Evolutionary conservation across 2,113 vertebrate genomes (phyloP).

Genomic region (Sylvicapra grimmia): DNA sequence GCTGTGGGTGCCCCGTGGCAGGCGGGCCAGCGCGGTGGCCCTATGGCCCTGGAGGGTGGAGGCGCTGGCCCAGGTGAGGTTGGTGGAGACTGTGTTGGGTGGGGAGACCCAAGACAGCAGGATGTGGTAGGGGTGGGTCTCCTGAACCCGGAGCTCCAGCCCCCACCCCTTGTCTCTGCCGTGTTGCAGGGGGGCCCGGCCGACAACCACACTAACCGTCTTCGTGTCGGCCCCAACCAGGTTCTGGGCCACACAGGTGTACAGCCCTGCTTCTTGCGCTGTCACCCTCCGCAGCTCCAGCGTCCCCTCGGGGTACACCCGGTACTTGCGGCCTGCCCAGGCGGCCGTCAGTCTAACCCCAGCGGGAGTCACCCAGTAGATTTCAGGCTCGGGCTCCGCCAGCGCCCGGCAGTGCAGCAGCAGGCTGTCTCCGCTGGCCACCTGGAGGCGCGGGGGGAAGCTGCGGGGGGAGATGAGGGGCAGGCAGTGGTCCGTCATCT

Average conservation of each 20-base stretch:
- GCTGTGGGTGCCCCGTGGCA: conserved; percentile 87
- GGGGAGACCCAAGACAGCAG: conserved; percentile 86
- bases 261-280: conserved; percentile 84
- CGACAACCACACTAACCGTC: conserved; percentile 85
- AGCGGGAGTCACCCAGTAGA: conserved; percentile 93
- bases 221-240: conserved; percentile 91
- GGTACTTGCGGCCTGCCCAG: conserved; percentile 66
- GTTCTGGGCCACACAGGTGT: conserved; percentile 97
- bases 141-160: conserved; percentile 79
- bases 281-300: conserved; percentile 87
- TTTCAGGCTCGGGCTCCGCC: conserved; percentile 90
- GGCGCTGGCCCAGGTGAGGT: conserved; percentile 87
- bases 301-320: conserved; percentile 88
- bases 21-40: conserved; percentile 77
- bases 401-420: conserved; percentile 92
- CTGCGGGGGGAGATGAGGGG: conserved; percentile 88
- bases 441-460: conserved; percentile 83
- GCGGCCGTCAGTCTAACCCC: conserved; percentile 83
- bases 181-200: conserved; percentile 69
- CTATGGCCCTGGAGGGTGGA: conserved; percentile 63
- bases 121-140: conserved; percentile 82
- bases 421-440: conserved; percentile 74
- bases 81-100: conserved; percentile 85
- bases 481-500: conserved; percentile 91
- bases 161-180: conserved; percentile 37